Percentiles rank a stretch among this genome's conserved stretches.
phyloP scores from a whole-genome alignment of 2,113 vertebrate genomes.

The Urocitellus parryii region DNA sequence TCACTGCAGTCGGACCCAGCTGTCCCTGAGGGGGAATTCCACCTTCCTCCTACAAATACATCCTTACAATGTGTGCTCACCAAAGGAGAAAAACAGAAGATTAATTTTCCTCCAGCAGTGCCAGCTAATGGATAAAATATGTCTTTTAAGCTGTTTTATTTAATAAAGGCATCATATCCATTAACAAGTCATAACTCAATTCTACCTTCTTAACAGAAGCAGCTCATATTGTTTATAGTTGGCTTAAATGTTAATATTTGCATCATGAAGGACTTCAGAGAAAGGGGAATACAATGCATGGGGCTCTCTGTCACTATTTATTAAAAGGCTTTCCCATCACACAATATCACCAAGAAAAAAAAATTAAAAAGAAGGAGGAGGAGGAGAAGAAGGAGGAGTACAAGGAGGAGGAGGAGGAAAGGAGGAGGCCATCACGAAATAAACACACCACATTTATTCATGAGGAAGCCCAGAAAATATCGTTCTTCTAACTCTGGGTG shows the following conservation, averaged over 20 bases:
- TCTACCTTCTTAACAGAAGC: background rate
- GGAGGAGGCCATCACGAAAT: background rate
- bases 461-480: background rate
- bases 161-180: background rate
- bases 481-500: background rate
- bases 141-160: background rate
- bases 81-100: no score
- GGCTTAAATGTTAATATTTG: background rate
- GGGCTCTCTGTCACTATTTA: background rate
- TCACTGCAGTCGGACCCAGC: accelerated
- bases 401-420: background rate
- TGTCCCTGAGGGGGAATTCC: background rate
- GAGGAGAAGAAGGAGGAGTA: background rate
- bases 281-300: background rate
- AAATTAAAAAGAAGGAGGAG: no score
- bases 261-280: background rate
- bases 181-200: background rate
- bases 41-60: background rate
- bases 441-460: background rate
- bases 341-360: background rate
- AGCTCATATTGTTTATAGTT: no score
- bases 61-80: no score
- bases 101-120: no score
- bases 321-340: background rate
- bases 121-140: no score